phyloP scores from a whole-genome alignment of 2,113 vertebrate genomes.

The Pristiophorus japonicus region DNA sequence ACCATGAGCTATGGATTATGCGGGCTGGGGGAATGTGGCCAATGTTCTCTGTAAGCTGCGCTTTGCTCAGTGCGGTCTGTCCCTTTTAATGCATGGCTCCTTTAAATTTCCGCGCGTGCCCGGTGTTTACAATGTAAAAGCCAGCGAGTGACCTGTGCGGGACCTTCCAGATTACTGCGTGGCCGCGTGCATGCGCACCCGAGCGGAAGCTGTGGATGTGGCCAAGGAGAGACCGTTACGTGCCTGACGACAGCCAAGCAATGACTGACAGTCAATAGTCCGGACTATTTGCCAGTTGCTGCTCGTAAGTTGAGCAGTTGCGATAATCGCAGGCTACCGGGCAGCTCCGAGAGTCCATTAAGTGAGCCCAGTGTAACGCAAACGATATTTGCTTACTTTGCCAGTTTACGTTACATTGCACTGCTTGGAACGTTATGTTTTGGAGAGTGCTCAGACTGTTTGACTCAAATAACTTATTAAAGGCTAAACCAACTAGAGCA shows the following conservation, averaged over 20 bases:
- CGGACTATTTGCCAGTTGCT: neutral
- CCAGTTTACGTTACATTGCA: neutral
- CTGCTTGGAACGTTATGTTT: neutral
- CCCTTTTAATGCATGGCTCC: too few species aligned
- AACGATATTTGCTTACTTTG: neutral
- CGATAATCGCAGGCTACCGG: too few species aligned
- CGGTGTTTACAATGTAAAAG: too few species aligned
- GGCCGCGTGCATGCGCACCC: too few species aligned
- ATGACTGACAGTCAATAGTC: neutral
- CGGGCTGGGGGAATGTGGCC: neutral
- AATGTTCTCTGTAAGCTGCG: too few species aligned
- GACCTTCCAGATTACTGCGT: too few species aligned
- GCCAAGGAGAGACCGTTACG: neutral
- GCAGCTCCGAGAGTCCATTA: neutral
- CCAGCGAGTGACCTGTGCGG: too few species aligned
- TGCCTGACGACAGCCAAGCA: neutral
- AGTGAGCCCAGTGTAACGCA: neutral
- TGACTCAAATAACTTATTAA: neutral
- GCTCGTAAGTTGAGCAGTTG: too few species aligned
- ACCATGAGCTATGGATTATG: neutral
- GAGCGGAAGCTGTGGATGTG: too few species aligned
- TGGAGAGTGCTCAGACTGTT: neutral
- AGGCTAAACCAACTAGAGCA: neutral
- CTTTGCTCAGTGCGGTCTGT: too few species aligned
- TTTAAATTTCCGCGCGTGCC: too few species aligned